Conservation (phyloP, 2,888 invertebrate genomes). For the Andrena camellia region DNA sequence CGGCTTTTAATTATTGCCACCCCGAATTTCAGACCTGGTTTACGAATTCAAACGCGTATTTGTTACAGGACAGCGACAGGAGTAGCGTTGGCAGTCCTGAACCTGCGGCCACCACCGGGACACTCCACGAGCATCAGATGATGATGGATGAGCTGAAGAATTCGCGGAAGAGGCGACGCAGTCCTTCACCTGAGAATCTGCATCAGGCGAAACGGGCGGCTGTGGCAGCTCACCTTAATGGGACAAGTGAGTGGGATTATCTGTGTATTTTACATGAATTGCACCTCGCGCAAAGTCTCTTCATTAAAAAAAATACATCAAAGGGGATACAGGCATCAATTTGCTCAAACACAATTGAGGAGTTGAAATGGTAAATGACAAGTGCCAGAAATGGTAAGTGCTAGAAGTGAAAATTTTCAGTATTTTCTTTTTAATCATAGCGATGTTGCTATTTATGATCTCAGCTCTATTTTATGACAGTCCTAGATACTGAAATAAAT, state of each 20-base stretch:
- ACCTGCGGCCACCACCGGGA: conserved; percentile 77
- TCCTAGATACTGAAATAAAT: too few relatives aligned
- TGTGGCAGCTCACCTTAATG: conserved; percentile 88
- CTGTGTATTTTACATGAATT: neutral
- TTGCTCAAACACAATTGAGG: too few relatives aligned
- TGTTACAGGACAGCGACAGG: conserved; percentile 83
- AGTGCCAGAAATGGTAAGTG: too few relatives aligned
- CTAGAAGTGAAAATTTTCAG: too few relatives aligned
- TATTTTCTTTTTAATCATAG: too few relatives aligned
- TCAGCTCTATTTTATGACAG: too few relatives aligned
- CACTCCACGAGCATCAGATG: conserved; percentile 83
- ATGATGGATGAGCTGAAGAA: conserved; percentile 81
- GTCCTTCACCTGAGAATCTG: conserved; percentile 82
- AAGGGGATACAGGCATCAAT: too few relatives aligned
- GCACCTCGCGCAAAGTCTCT: neutral
- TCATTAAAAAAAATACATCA: neutral
- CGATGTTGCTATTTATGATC: too few relatives aligned
- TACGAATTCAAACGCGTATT: conserved; percentile 20
- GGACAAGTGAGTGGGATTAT: conserved; percentile 87
- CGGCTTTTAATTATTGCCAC: neutral
- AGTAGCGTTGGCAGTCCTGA: conserved; percentile 84
- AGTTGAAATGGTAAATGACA: too few relatives aligned
- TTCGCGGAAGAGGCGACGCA: conserved; percentile 80
- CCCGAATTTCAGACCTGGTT: neutral
- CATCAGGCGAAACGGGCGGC: conserved; percentile 86